phyloP scores from a whole-genome alignment of 2,888 invertebrate species.

The Apamea anceps region DNA sequence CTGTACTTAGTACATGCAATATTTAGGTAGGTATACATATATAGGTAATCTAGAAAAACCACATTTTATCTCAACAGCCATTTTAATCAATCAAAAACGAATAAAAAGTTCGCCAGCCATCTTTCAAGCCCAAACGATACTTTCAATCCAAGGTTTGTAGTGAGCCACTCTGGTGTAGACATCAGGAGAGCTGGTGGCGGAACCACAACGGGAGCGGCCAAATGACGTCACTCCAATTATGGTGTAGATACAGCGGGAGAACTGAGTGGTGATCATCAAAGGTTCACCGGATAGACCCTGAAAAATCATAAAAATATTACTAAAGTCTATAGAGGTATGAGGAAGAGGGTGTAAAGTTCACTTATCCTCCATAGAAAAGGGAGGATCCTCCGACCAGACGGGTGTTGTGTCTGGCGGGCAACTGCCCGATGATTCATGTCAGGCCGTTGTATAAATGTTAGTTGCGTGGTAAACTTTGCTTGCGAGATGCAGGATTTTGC shows the following conservation, averaged over 20 bases:
- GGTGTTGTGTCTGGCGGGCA: no score
- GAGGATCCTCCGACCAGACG: no score
- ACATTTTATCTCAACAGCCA: no score
- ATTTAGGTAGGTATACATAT: not conserved
- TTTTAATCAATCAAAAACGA: not conserved
- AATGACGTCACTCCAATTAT: slow-evolving; percentile 34
- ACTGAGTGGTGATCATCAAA: slow-evolving; percentile 26
- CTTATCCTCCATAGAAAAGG: no score
- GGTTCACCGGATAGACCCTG: slow-evolving; percentile 37
- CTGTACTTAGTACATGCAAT: no score
- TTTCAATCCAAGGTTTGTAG: slow-evolving; percentile 50
- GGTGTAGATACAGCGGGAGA: slow-evolving; percentile 40
- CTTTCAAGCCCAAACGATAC: slow-evolving; percentile 39
- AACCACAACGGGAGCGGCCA: not conserved
- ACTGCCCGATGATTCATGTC: no score
- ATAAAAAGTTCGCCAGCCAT: not conserved
- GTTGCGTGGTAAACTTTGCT: no score
- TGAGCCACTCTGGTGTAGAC: slow-evolving; percentile 40
- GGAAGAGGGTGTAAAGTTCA: no score
- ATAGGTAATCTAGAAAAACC: not conserved
- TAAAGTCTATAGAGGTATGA: no score
- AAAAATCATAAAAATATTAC: not conserved
- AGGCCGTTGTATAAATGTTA: no score
- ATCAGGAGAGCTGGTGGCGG: not conserved
- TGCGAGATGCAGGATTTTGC: no score